Conservation (phyloP, 2,797 vertebrate genomes). For the Gadopsis marmoratus region DNA sequence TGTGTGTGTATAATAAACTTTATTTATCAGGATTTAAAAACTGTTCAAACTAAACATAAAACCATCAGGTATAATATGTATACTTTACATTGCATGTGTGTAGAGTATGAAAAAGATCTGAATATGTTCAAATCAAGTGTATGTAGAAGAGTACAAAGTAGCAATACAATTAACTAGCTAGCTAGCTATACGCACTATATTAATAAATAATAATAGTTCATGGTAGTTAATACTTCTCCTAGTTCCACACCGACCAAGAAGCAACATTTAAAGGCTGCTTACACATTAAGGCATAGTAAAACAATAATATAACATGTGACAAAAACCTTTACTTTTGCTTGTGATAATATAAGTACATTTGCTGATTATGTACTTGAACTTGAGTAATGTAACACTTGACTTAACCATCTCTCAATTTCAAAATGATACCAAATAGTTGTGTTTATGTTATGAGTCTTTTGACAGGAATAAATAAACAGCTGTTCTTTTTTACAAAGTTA, state of each 20-base stretch:
- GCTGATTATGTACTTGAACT: background rate
- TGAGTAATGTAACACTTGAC: background rate
- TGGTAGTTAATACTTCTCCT: background rate
- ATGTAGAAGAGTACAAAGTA: background rate
- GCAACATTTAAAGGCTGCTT: background rate
- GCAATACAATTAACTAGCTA: background rate
- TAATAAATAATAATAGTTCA: background rate
- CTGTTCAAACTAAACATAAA: background rate
- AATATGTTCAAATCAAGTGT: background rate
- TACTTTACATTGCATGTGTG: background rate
- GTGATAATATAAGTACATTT: background rate
- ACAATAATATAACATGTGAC: background rate
- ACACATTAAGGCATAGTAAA: background rate
- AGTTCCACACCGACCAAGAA: background rate
- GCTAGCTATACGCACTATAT: background rate
- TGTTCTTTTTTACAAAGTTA: slow-evolving; percentile 71
- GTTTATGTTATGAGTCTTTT: background rate
- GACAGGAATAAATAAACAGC: slow-evolving; percentile 11
- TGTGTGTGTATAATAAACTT: no score
- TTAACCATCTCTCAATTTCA: background rate
- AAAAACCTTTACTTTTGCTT: background rate
- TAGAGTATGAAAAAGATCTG: background rate
- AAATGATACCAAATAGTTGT: background rate
- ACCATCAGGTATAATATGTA: background rate
- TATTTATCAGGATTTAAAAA: background rate